Conservation (phyloP, 1,140 invertebrate genomes). For the Drosophila watanabei region DNA sequence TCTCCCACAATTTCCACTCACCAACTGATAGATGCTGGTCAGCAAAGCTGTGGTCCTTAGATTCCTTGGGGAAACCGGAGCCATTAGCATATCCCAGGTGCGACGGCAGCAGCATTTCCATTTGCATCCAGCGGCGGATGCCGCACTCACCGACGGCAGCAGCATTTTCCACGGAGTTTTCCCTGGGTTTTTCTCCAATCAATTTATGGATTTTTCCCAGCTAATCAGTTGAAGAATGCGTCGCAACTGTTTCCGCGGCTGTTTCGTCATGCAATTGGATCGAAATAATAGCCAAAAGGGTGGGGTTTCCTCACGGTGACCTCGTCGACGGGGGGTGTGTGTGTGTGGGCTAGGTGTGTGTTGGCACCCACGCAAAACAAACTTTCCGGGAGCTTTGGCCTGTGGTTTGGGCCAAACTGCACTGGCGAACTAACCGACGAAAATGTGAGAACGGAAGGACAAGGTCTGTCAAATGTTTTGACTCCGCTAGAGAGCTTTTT, state of each 20-base stretch:
- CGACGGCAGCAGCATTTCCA: conserved; percentile 59
- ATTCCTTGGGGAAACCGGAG: conserved; percentile 76
- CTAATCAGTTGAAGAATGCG: conserved; percentile 24
- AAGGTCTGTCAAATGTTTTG: conserved; percentile 70
- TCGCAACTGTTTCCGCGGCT: conserved; percentile 52
- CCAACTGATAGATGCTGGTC: conserved; percentile 81
- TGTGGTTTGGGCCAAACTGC: conserved; percentile 28
- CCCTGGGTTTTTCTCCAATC: conserved; percentile 39
- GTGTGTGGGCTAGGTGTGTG: neutral
- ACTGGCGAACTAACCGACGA: conserved; percentile 26
- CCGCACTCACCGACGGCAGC: conserved; percentile 45
- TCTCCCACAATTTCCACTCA: conserved; percentile 48
- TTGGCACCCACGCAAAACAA: conserved; percentile 44
- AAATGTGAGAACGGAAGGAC: conserved; percentile 27
- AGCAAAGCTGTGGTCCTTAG: conserved; percentile 76
- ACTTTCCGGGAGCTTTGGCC: conserved; percentile 57
- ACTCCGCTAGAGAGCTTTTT: conserved; percentile 42
- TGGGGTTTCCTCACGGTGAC: conserved; percentile 15
- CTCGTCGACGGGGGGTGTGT: conserved; percentile 6
- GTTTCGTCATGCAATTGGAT: conserved; percentile 76
- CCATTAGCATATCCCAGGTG: conserved; percentile 68
- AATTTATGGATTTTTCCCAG: conserved; percentile 77
- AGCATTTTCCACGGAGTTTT: conserved; percentile 51
- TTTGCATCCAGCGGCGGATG: conserved; percentile 42
- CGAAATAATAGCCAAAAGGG: conserved; percentile 35